Evolutionary conservation across 2,888 invertebrate genomes (phyloP), one percentile per base, ranked within the genome.

Genomic region (Tricholauxania praeusta): DNA sequence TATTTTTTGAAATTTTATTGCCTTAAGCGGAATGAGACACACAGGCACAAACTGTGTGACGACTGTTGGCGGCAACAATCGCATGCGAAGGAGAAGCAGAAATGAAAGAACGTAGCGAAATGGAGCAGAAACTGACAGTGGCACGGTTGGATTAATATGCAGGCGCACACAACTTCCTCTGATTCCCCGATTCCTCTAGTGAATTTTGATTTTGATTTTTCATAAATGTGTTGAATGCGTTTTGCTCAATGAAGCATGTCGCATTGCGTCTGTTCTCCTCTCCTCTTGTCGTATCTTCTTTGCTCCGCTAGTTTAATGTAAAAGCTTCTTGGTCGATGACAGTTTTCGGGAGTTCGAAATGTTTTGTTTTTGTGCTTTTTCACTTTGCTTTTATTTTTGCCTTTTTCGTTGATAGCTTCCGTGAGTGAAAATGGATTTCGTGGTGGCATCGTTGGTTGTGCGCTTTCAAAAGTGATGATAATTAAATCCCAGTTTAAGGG

Each of bases 211-310:
- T 70, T 62, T 63, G 70, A 70, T 70, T 70, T 53, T 63, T 53
- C 63, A 70, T 70, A 70, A 70, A 63, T 63, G 39, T 39, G 70
- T 70, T 70, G 70, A 49, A 70, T 70, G 70, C 70, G 70, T 70
- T 63, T 63, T 62, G 70, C 53, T 70, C 63, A 63, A 70, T 70
- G 62, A 39, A 62, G 70, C 70, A 63, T 63, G 69, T 39, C 7
- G 39, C 39, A 39, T 39, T 39, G 39, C 39, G 39, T 39, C 10
- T 39, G 39, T 39, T 10, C 39, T 39, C 39, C 49, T 19, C 49
- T 28, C 47, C 22, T 39, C n/a, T 17, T 12, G 47, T 47, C 19
- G 14, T 52, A 17, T 32, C 19, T 17, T 12, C 17, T 6, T 8
- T 39, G 53, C 1, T 19, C 8, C 52, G 17, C 66, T 67, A 1